These are phyloP conservation scores for Zaprionus tsacasi DNA, from an alignment of 1,140 invertebrate genomes.

Conservation along the genomic window DNA sequence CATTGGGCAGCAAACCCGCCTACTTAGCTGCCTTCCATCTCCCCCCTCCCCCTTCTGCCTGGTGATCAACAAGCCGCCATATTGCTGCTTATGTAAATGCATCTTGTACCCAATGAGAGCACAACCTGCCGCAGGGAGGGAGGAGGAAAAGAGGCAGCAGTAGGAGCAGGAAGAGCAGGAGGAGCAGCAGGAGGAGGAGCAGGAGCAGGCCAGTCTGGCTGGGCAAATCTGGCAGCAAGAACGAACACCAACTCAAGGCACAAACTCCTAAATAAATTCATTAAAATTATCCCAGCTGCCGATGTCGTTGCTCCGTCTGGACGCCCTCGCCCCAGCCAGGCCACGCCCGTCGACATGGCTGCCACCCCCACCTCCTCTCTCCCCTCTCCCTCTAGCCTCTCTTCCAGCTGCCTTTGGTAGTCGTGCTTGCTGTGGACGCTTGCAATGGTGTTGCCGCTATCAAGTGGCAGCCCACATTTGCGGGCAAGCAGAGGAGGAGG, in stretches of 20 bases:
- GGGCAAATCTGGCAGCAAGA: conserved; percentile 43
- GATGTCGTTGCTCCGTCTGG: conserved; percentile 52
- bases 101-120: conserved; percentile 39
- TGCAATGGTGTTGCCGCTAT: conserved; percentile 62
- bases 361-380: conserved; percentile 11
- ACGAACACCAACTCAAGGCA: conserved; percentile 46
- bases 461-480: conserved; percentile 81
- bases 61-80: conserved; percentile 50
- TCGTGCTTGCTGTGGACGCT: conserved; percentile 4
- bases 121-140: conserved; percentile 7
- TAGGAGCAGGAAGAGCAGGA: background rate
- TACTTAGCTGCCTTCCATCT: background rate
- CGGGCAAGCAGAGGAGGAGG: conserved; percentile 40
- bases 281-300: conserved; percentile 75
- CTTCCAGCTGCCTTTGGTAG: background rate
- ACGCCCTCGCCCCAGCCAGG: conserved; percentile 2
- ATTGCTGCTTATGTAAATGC: conserved; percentile 56
- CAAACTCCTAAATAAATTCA: conserved; percentile 81
- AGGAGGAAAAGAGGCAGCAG: background rate
- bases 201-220: background rate
- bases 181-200: background rate
- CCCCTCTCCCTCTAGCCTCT: background rate
- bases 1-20: conserved; percentile 46
- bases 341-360: background rate
- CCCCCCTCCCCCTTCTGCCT: conserved; percentile 20